Percentiles rank a stretch among this genome's conserved stretches.
Evolutionary conservation across 2,113 vertebrate genomes (phyloP).

Genomic region (Speoplatyrhinus poulsoni): DNA sequence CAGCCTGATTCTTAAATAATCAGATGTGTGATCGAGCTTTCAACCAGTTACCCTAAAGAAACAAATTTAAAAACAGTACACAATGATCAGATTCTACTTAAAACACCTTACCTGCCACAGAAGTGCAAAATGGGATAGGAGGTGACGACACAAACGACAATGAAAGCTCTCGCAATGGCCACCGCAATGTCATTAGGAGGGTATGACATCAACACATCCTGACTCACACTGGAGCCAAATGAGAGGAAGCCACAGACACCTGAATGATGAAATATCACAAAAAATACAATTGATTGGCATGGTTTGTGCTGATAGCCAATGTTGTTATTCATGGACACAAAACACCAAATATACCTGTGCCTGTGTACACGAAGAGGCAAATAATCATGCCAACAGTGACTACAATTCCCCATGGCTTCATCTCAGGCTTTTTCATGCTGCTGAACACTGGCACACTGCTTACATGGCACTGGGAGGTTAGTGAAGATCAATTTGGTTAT

Average conservation of each 20-base stretch:
- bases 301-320: no score
- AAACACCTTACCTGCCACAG: conserved; percentile 86
- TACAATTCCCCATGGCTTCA: conserved; percentile 88
- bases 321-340: not conserved
- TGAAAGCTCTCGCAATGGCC: conserved; percentile 90
- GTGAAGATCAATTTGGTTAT: not conserved
- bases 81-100: no score
- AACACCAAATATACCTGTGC: conserved; percentile 81
- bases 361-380: conserved; percentile 93
- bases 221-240: conserved; percentile 86
- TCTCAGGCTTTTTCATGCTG: conserved; percentile 86
- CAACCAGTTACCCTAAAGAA: no score
- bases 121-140: conserved; percentile 98
- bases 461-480: conserved; percentile 85
- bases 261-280: conserved; percentile 42
- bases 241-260: conserved; percentile 95
- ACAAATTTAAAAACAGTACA: no score
- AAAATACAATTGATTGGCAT: no score
- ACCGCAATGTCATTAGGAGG: conserved; percentile 89
- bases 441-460: conserved; percentile 95
- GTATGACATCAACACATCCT: conserved; percentile 93
- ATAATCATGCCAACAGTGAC: conserved; percentile 91
- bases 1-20: no score
- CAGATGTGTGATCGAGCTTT: no score
- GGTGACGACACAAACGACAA: conserved; percentile 90